Evolutionary conservation across 1,140 invertebrate genomes (phyloP).

Genomic region (Pristionchus pacificus): DNA sequence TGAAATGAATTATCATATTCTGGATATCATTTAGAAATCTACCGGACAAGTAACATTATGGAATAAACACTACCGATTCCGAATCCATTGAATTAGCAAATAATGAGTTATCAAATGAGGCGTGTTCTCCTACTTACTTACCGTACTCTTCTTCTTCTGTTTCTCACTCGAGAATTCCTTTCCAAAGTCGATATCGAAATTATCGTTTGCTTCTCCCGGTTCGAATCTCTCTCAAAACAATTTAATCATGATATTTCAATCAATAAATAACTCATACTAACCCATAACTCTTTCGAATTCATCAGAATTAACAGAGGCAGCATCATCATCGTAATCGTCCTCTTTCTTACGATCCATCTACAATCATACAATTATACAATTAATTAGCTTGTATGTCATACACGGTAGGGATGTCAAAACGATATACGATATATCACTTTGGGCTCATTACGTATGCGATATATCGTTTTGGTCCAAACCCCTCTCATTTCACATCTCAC

Average conservation of each 20-base stretch:
- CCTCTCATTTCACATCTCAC: no score
- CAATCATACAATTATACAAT: not conserved
- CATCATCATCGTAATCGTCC: slow-evolving; percentile 68
- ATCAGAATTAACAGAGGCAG: slow-evolving; percentile 70
- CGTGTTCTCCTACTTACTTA: slow-evolving; percentile 46
- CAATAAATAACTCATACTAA: slow-evolving; percentile 37
- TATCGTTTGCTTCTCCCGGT: slow-evolving; percentile 32
- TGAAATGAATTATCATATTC: no score
- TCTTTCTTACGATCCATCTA: slow-evolving; percentile 63
- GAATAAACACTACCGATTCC: no score
- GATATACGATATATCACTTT: no score
- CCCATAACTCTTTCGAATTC: slow-evolving; percentile 69
- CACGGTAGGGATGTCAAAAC: no score
- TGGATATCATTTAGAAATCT: no score
- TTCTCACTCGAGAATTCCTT: slow-evolving; percentile 29
- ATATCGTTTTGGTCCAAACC: no score
- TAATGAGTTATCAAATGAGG: no score
- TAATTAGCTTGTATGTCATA: no score
- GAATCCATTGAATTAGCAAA: no score
- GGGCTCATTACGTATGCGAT: no score
- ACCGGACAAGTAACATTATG: no score
- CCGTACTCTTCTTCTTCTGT: slow-evolving; percentile 33
- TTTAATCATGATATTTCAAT: slow-evolving; percentile 19
- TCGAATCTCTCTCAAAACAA: slow-evolving; percentile 30
- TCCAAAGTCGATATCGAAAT: slow-evolving; percentile 33